These are phyloP conservation scores for Oplegnathus fasciatus DNA, from an alignment of 2,113 vertebrate genomes.

Conservation along the genomic window DNA sequence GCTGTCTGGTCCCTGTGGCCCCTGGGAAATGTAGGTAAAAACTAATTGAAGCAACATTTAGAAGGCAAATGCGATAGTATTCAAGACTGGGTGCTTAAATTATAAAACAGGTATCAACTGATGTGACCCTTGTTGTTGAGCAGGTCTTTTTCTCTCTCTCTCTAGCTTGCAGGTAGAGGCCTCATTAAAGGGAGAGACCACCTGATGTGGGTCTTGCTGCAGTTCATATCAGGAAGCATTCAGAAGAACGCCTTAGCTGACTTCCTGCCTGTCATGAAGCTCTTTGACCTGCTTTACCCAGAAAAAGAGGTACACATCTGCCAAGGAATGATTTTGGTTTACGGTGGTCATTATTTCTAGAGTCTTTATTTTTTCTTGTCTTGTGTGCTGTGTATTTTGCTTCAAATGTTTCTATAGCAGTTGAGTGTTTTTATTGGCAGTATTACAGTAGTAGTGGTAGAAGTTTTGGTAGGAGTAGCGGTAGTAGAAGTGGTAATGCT, in stretches of 20 bases:
- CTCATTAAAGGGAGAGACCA: constrained; percentile 99
- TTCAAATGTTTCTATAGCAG: not conserved
- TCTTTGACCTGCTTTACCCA: constrained; percentile 97
- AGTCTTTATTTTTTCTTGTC: not conserved
- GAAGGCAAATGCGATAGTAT: not conserved
- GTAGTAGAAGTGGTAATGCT: not conserved
- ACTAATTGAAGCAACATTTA: not conserved
- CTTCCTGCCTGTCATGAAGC: constrained; percentile 99
- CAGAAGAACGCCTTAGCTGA: constrained; percentile 98
- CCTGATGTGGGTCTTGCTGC: constrained; percentile 98
- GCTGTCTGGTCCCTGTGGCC: not conserved
- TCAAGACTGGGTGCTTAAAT: not conserved
- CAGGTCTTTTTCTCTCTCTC: constrained; percentile 39
- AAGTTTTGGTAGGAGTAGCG: not conserved
- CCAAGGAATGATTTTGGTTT: not conserved
- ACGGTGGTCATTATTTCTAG: not conserved
- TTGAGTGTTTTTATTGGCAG: not conserved
- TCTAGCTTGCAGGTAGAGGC: constrained; percentile 95
- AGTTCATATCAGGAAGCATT: constrained; percentile 99
- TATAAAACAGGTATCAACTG: not conserved
- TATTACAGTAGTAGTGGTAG: no score
- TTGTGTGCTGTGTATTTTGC: not conserved
- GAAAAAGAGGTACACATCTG: constrained; percentile 92
- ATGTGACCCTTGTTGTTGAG: not conserved
- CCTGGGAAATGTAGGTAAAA: not conserved